phyloP scores from a whole-genome alignment of 2,888 invertebrate species.

The Nomada fucata region DNA sequence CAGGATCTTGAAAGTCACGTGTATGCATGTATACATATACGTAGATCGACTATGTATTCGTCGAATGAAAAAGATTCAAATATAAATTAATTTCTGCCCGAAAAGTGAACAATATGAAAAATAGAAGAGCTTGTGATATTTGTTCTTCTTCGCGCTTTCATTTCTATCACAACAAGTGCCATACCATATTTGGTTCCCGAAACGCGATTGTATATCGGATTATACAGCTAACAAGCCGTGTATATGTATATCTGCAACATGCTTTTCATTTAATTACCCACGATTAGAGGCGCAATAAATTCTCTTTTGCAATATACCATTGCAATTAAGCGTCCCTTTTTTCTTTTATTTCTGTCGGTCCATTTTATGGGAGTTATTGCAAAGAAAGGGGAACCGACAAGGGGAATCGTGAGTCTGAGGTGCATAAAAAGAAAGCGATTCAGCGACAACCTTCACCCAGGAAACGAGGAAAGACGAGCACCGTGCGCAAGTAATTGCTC shows the following conservation, averaged over 20 bases:
- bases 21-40: neutral
- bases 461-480: conserved; percentile 23
- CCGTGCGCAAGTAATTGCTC: conserved; percentile 38
- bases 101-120: conserved; percentile 5
- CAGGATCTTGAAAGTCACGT: neutral
- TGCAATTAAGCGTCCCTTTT: neutral
- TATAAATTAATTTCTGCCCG: conserved; percentile 5
- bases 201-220: neutral
- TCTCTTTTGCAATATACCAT: neutral
- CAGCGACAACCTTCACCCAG: conserved; percentile 47
- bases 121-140: too few species aligned
- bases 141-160: conserved; percentile 1
- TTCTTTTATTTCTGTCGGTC: neutral
- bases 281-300: conserved; percentile 11
- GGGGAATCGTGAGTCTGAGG: neutral
- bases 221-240: conserved; percentile 9
- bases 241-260: neutral
- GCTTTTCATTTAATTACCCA: conserved; percentile 29
- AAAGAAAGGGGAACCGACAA: neutral
- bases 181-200: neutral
- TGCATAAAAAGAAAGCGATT: neutral
- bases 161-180: neutral
- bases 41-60: neutral
- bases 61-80: neutral
- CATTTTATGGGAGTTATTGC: neutral